These are phyloP conservation scores for Melitaea cinxia DNA, from an alignment of 1,140 invertebrate species.

Conservation along the genomic window DNA sequence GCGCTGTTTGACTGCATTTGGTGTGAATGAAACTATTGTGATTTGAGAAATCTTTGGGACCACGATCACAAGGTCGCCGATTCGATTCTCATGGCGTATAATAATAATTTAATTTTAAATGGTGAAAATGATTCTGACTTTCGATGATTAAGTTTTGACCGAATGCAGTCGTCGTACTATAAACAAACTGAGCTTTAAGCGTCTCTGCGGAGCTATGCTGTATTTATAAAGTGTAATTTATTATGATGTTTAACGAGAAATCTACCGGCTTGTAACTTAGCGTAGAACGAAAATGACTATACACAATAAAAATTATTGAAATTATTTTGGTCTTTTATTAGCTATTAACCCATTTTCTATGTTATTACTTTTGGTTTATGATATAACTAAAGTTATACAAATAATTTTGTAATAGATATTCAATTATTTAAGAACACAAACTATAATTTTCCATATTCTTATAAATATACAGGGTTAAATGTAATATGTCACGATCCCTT, in stretches of 20 bases:
- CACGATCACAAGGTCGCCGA: background rate
- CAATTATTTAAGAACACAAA: too few species aligned
- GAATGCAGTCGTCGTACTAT: constrained; percentile 15
- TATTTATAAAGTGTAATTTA: constrained; percentile 29
- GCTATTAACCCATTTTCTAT: too few species aligned
- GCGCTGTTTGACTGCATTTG: constrained; percentile 11
- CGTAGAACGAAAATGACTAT: constrained; percentile 44
- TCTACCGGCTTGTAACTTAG: constrained; percentile 44
- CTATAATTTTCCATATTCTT: too few species aligned
- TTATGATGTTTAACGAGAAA: constrained; percentile 28
- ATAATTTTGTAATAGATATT: too few species aligned
- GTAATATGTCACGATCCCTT: too few species aligned
- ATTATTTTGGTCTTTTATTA: constrained; percentile 27
- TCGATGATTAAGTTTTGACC: background rate
- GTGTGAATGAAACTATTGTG: background rate
- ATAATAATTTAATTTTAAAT: background rate
- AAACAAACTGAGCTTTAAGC: constrained; percentile 41
- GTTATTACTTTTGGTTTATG: too few species aligned
- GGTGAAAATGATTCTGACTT: background rate
- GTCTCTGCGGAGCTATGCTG: constrained; percentile 28
- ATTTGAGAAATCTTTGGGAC: constrained; percentile 2
- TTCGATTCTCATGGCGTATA: background rate
- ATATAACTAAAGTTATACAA: too few species aligned
- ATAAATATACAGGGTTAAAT: too few species aligned
- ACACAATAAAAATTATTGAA: constrained; percentile 51